Percentiles rank a stretch among this genome's conserved stretches.
Evolutionary conservation across 2,888 invertebrate genomes (phyloP).

Genomic region (Saturnia japonica): DNA sequence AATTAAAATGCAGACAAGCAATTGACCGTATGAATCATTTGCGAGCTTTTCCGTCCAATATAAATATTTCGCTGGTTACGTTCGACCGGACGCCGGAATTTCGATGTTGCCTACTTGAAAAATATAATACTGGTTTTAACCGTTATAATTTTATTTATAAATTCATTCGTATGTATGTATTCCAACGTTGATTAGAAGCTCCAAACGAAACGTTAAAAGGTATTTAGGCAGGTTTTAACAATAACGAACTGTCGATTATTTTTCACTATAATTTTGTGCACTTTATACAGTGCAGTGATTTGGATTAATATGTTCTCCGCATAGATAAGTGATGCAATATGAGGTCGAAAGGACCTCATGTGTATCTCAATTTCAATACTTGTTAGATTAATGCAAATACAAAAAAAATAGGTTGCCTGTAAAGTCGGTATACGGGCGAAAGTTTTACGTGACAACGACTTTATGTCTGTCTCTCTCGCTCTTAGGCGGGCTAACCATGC

Average conservation of each 20-base stretch:
- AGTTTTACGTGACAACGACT: no score
- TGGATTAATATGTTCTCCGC: no score
- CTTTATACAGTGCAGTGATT: no score
- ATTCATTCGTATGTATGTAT: constrained; percentile 7
- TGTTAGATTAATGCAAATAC: no score
- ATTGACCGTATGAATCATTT: constrained; percentile 1
- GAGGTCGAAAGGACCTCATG: no score
- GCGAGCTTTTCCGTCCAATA: constrained; percentile 11
- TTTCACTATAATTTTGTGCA: no score
- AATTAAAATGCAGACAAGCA: constrained; percentile 2
- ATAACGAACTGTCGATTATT: not conserved
- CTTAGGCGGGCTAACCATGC: no score
- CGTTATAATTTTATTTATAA: not conserved
- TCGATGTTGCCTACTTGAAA: constrained; percentile 3
- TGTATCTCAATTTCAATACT: no score
- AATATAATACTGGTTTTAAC: constrained; percentile 5
- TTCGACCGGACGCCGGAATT: constrained; percentile 6
- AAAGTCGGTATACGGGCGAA: no score
- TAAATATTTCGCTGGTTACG: constrained; percentile 7
- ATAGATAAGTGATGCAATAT: no score
- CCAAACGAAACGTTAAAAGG: not conserved
- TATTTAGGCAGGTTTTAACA: not conserved
- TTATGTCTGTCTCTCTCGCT: no score
- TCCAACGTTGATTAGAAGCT: not conserved
- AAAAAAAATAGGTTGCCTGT: no score